phyloP scores from a whole-genome alignment of 2,797 vertebrate genomes.

The Tiaroga cobitis region DNA sequence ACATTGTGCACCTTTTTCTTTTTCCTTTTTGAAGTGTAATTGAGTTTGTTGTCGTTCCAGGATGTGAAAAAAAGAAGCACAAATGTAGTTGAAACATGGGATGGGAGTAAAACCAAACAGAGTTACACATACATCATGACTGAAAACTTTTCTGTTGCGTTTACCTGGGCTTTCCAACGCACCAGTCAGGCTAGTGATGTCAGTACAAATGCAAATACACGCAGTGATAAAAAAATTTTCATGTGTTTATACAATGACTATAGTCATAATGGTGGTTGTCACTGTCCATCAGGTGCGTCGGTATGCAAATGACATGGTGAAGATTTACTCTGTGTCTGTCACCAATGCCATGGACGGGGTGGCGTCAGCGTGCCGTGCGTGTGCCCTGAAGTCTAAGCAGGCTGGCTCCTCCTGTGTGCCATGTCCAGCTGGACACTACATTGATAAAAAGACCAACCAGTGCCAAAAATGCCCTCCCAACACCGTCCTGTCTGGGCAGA shows the following conservation, averaged over 20 bases:
- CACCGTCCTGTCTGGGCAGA: constrained; percentile 87
- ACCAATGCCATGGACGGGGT: constrained; percentile 89
- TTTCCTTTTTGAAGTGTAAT: constrained; percentile 18
- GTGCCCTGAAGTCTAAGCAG: constrained; percentile 84
- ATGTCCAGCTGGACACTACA: constrained; percentile 92
- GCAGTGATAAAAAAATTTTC: background rate
- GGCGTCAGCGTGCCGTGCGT: constrained; percentile 87
- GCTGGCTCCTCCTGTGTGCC: constrained; percentile 89
- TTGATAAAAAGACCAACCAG: constrained; percentile 84
- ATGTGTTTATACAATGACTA: background rate
- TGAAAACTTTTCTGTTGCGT: constrained; percentile 92
- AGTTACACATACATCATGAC: constrained; percentile 90
- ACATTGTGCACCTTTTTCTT: too few species aligned
- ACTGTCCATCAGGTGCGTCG: constrained; percentile 80
- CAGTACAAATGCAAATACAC: constrained; percentile 68
- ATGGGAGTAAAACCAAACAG: constrained; percentile 87
- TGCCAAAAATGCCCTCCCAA: constrained; percentile 89
- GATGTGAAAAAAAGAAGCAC: constrained; percentile 94
- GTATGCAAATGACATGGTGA: constrained; percentile 86
- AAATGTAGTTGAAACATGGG: constrained; percentile 95
- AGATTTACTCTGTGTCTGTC: constrained; percentile 90
- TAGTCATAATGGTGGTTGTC: background rate
- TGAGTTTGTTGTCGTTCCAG: constrained; percentile 67
- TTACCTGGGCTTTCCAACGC: constrained; percentile 98
- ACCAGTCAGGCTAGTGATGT: constrained; percentile 91